Evolutionary conservation across 2,888 invertebrate genomes (phyloP).

Genomic region (Drosophila phalerata): DNA sequence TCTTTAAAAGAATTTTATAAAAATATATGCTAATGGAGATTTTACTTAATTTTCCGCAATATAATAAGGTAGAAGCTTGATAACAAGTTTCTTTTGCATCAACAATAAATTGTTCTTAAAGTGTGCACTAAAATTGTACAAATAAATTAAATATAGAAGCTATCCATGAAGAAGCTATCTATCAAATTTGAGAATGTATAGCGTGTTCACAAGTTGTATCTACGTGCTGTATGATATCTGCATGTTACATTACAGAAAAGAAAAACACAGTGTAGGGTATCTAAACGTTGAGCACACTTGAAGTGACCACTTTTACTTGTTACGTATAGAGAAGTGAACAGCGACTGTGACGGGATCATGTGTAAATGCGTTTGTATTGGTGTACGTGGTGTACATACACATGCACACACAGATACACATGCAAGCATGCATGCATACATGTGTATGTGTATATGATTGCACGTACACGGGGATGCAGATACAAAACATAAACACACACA

Average conservation of each 20-base stretch:
- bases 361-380: conserved; percentile 14
- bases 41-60: too few species aligned
- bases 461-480: conserved; percentile 18
- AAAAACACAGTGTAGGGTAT: conserved; percentile 4
- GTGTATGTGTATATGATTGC: conserved; percentile 2
- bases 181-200: background rate
- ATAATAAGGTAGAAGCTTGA: too few species aligned
- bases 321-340: conserved; percentile 20
- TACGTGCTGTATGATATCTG: background rate
- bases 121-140: background rate
- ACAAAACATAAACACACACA: conserved; percentile 29
- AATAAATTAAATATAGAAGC: background rate
- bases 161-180: background rate
- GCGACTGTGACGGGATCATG: conserved; percentile 18
- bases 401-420: background rate
- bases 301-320: conserved; percentile 19
- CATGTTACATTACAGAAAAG: background rate
- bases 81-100: background rate
- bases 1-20: background rate
- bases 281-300: conserved; percentile 3
- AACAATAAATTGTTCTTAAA: background rate
- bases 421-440: background rate
- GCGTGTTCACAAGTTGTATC: background rate
- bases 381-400: conserved; percentile 23
- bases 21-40: too few species aligned